phyloP scores from a whole-genome alignment of 2,888 invertebrate genomes.

The Philopedon plagiatum region DNA sequence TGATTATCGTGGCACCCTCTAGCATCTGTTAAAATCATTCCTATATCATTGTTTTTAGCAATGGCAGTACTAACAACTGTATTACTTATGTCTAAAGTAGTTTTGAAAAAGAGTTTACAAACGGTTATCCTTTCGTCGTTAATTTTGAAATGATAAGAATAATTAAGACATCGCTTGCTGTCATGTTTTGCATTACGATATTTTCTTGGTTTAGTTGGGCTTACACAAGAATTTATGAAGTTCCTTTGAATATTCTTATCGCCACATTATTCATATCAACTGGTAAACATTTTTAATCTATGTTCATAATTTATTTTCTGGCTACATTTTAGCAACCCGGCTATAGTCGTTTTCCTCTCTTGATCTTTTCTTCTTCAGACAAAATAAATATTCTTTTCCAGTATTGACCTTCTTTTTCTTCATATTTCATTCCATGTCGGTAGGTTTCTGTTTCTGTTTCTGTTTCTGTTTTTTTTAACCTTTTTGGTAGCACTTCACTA shows the following conservation, averaged over 20 bases:
- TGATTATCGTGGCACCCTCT: too few species aligned
- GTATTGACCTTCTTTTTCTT: neutral
- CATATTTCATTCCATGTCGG: neutral
- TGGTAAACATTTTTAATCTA: neutral
- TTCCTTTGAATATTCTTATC: neutral
- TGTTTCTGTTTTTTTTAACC: neutral
- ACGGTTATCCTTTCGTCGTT: too few species aligned
- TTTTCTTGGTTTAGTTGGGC: neutral
- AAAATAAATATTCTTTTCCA: constrained; percentile 1
- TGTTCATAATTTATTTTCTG: neutral
- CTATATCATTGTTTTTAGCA: too few species aligned
- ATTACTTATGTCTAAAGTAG: too few species aligned
- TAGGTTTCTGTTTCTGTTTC: neutral
- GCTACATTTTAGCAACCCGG: neutral
- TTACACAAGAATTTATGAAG: neutral
- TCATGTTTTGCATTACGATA: neutral
- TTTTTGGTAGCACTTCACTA: neutral
- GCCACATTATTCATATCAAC: neutral
- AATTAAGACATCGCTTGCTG: neutral
- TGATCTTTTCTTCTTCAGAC: neutral
- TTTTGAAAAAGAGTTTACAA: too few species aligned
- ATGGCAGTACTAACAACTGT: too few species aligned
- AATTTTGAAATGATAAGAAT: too few species aligned
- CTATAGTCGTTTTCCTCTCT: neutral
- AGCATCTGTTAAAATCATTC: too few species aligned